Base-by-base conservation (phyloP, 37 sponge, comb jelly and placozoan genomes). In the Geodia barretti region DNA sequence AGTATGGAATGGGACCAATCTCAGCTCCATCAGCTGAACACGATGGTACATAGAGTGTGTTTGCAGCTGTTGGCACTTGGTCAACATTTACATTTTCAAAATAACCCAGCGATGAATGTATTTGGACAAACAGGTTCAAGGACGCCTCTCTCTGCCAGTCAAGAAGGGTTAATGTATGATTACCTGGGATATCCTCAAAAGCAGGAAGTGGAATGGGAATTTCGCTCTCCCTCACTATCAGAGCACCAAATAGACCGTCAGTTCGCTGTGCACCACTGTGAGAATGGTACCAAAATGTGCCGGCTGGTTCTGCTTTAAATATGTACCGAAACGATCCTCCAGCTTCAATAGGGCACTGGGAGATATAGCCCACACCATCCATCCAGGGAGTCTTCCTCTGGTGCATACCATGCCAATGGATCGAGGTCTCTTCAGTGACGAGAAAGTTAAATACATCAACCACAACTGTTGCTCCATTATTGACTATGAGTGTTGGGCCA, bases 401-500 rank as follows among this genome's bases (percentile, higher is more conserved):
- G 42, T 89, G 88, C 88, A 89, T 87, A 4, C 95, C 95, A 64
- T 94, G 95, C 95, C 95, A 94, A 71, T 94, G 95, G 69, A 94
- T 81, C 36, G 84, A 73, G 60, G 76, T 84, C 23, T 74, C 73
- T 41, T 94, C 91, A 75, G 66, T 84, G 14, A 39, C 72, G 3
- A 94, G 85, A 1, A 80, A 58, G 60, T 94, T 94, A 64, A 40
- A 20, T 1, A 94, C 91, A 61, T 68, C 68, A 0, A 84, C 81
- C 3, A 66, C 58, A 11, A 92, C 71, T 34, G 31, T 74, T 59
- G 77, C 78, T 30, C 63, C 69, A 31, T 86, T 79, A 17, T 54
- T 28, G 1, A 87, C 87, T 21, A 92, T 83, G 28, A 92, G 75
- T 1, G 80, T 87, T 36, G 92, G 92, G 21, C 87, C 88, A 0